Conservation (phyloP, 2,888 invertebrate genomes). For the Lycophotia porphyrea region DNA sequence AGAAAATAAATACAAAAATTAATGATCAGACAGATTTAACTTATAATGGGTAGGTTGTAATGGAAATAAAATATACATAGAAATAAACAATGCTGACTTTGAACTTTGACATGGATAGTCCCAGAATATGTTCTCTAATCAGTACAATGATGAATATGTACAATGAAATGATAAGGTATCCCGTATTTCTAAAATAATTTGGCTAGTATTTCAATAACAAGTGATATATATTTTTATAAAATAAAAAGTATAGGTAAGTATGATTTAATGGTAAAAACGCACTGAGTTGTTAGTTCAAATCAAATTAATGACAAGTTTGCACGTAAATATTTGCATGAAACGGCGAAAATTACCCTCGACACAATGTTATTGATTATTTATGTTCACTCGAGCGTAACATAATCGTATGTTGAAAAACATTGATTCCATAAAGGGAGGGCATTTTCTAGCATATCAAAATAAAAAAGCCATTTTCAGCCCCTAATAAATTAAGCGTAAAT, state of each 20-base stretch:
- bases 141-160: slow-evolving; percentile 20
- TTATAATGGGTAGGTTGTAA: neutral
- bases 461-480: slow-evolving; percentile 87
- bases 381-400: slow-evolving; percentile 71
- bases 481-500: slow-evolving; percentile 83
- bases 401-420: slow-evolving; percentile 61
- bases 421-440: slow-evolving; percentile 62
- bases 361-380: slow-evolving; percentile 75
- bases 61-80: slow-evolving; percentile 28
- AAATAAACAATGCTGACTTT: slow-evolving; percentile 51
- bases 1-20: slow-evolving; percentile 6
- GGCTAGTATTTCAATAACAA: neutral
- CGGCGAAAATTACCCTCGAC: slow-evolving; percentile 62
- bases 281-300: slow-evolving; percentile 30
- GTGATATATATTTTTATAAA: slow-evolving; percentile 31
- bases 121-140: slow-evolving; percentile 18
- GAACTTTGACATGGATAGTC: slow-evolving; percentile 35
- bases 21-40: neutral
- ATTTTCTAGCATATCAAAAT: slow-evolving; percentile 73
- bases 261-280: slow-evolving; percentile 41
- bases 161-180: slow-evolving; percentile 24
- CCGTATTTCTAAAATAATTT: slow-evolving; percentile 2
- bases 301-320: slow-evolving; percentile 46
- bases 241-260: slow-evolving; percentile 27
- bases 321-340: slow-evolving; percentile 63